Percentiles rank a stretch among this genome's conserved stretches.
Evolutionary conservation across 2,797 vertebrate genomes (phyloP).

Genomic region (Cynodonichthys magdalenae): DNA sequence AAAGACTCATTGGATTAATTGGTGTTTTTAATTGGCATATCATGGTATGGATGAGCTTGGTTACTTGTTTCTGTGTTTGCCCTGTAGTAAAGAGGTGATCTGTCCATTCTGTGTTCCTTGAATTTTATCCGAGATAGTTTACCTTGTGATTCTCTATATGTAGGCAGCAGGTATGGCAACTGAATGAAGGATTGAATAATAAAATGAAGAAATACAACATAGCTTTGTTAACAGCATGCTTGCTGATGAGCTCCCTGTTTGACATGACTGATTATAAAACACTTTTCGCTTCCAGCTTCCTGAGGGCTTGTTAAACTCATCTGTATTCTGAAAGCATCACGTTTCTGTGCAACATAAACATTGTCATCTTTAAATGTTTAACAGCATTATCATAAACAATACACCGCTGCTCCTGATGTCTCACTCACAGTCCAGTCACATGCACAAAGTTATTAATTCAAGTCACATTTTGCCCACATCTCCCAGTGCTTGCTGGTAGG

Average conservation of each 20-base stretch:
- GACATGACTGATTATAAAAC: constrained; percentile 38
- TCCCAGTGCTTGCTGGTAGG: constrained; percentile 35
- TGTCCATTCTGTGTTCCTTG: too few species aligned
- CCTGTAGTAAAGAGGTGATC: not conserved
- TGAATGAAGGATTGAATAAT: constrained; percentile 9
- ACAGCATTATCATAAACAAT: constrained; percentile 55
- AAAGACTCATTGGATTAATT: not conserved
- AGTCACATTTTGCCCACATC: constrained; percentile 38
- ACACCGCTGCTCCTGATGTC: constrained; percentile 30
- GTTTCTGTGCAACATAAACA: constrained; percentile 42
- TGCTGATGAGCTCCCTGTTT: constrained; percentile 25
- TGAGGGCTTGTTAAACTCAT: constrained; percentile 46
- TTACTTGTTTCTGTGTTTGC: not conserved
- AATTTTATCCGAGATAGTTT: not conserved
- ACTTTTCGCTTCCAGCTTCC: constrained; percentile 40
- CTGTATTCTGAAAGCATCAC: constrained; percentile 42
- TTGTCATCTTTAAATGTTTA: constrained; percentile 52
- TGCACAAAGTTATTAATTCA: constrained; percentile 41
- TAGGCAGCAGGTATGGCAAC: not conserved
- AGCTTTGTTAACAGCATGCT: constrained; percentile 37
- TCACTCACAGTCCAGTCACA: constrained; percentile 47
- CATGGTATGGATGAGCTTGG: not conserved
- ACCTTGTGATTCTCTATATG: not conserved
- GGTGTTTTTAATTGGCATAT: not conserved
- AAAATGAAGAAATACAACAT: constrained; percentile 21